Evolutionary conservation across 2,797 vertebrate genomes (phyloP).

Genomic region (Dipus sagitta): DNA sequence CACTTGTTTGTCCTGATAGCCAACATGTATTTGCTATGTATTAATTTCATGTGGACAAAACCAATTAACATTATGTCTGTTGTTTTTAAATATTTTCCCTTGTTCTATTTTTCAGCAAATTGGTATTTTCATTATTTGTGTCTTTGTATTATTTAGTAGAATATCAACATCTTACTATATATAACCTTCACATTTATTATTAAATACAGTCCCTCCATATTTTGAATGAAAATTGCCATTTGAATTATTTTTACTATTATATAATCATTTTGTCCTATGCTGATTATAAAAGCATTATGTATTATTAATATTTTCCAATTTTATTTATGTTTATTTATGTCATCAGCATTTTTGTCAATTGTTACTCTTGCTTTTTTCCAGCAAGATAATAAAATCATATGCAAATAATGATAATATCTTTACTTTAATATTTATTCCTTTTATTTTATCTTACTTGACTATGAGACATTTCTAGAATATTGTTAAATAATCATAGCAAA

Average conservation of each 20-base stretch:
- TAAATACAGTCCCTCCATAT: not conserved
- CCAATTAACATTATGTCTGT: not conserved
- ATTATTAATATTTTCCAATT: not conserved
- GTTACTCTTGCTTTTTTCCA: not conserved
- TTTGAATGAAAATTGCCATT: conserved; percentile 11
- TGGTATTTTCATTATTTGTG: not conserved
- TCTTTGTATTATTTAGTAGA: not conserved
- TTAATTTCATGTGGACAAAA: conserved; percentile 17
- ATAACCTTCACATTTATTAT: conserved; percentile 14
- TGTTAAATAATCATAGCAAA: not conserved
- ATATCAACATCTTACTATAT: not conserved
- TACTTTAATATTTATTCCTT: conserved; percentile 27
- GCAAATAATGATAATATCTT: not conserved
- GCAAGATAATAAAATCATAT: not conserved
- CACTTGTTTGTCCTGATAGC: not conserved
- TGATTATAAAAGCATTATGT: conserved; percentile 43
- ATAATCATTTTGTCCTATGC: not conserved
- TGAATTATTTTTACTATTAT: conserved; percentile 14
- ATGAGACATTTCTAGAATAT: not conserved
- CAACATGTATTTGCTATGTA: not conserved
- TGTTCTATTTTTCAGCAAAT: conserved; percentile 1
- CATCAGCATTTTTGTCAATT: not conserved
- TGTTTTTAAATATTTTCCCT: not conserved
- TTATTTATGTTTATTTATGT: not conserved
- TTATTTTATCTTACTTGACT: conserved; percentile 11